These are phyloP conservation scores for Pogonus chalceus DNA, from an alignment of 1,140 invertebrate genomes.

Conservation along the genomic window DNA sequence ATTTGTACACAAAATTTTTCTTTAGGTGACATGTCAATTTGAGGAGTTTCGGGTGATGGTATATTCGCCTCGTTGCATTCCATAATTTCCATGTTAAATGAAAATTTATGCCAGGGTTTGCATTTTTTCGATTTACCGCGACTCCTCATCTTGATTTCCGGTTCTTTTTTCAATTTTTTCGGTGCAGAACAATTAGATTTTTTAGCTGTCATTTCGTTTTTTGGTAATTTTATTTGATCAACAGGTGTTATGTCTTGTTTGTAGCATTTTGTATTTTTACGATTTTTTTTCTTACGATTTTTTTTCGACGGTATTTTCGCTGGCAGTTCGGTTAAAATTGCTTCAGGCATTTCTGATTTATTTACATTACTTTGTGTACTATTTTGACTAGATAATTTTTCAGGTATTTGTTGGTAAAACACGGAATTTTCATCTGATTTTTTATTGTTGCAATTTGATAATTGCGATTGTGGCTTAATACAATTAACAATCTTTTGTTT, in stretches of 20 bases:
- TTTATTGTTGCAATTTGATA: constrained; percentile 8
- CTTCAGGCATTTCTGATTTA: constrained; percentile 9
- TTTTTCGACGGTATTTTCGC: not conserved
- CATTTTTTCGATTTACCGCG: constrained; percentile 3
- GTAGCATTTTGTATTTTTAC: constrained; percentile 9
- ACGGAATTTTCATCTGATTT: not conserved
- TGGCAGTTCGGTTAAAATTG: constrained; percentile 2
- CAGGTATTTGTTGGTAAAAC: not conserved
- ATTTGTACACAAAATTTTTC: not conserved
- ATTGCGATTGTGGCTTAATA: not conserved
- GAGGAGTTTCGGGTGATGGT: not conserved
- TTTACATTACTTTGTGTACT: not conserved
- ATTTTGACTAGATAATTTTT: not conserved
- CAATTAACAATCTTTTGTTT: constrained; percentile 1
- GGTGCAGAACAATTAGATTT: not conserved
- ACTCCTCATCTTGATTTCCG: not conserved
- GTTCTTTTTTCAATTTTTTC: not conserved
- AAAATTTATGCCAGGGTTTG: constrained; percentile 7
- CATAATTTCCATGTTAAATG: constrained; percentile 9
- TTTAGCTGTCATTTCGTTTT: not conserved
- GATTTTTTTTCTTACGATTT: constrained; percentile 9
- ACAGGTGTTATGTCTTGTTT: constrained; percentile 1
- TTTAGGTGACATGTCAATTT: not conserved
- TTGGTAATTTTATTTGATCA: not conserved
- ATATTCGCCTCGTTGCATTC: constrained; percentile 2